Conservation (phyloP, 2,888 invertebrate species). For the Formica aserva region DNA sequence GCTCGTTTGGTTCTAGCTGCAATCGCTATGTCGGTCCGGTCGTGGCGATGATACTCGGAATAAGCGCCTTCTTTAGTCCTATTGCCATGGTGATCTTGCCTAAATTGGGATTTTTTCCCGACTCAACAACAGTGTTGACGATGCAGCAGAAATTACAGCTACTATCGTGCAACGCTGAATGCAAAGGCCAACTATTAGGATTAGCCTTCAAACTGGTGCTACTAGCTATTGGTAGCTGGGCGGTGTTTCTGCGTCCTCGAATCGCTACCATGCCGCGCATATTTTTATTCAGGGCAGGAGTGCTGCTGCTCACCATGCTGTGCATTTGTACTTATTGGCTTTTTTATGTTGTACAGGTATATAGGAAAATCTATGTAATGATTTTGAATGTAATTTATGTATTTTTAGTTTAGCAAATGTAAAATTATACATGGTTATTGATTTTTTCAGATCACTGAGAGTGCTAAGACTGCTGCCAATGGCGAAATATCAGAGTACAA, state of each 20-base stretch:
- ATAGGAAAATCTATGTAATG: constrained; percentile 39
- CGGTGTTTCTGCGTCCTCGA: constrained; percentile 94
- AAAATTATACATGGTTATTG: constrained; percentile 87
- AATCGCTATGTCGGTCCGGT: constrained; percentile 94
- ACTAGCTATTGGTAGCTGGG: constrained; percentile 96
- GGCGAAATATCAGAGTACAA: constrained; percentile 95
- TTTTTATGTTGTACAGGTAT: constrained; percentile 96
- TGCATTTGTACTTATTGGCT: constrained; percentile 99
- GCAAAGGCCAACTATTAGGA: constrained; percentile 96
- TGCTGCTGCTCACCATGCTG: constrained; percentile 95
- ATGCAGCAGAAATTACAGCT: constrained; percentile 90
- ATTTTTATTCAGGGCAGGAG: constrained; percentile 95
- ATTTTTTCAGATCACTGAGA: constrained; percentile 88
- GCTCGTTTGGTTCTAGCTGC: constrained; percentile 91
- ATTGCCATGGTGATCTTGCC: constrained; percentile 98
- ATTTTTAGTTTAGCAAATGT: constrained; percentile 95
- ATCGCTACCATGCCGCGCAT: constrained; percentile 96
- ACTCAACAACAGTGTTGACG: constrained; percentile 89
- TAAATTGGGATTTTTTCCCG: constrained; percentile 94
- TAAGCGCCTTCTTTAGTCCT: constrained; percentile 96
- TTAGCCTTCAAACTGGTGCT: constrained; percentile 96
- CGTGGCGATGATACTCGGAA: constrained; percentile 92
- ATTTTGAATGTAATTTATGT: constrained; percentile 90
- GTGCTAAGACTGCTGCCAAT: constrained; percentile 92
- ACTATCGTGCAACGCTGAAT: constrained; percentile 95